These are phyloP conservation scores for Sternarchorhynchus goeldii DNA, from an alignment of 2,797 vertebrate species.

Conservation along the genomic window DNA sequence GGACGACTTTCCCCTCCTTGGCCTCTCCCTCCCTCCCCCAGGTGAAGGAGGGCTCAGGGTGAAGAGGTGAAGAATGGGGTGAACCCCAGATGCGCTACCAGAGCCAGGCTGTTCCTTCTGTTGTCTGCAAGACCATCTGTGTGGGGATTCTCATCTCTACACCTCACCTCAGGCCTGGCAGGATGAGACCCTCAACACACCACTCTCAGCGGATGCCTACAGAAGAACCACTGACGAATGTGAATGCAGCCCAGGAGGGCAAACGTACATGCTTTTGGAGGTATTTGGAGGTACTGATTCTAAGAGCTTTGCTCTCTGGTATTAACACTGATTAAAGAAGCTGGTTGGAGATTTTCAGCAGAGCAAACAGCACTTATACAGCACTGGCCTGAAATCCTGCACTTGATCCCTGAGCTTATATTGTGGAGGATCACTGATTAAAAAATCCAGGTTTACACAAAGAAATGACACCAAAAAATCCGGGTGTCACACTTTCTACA, in stretches of 20 bases:
- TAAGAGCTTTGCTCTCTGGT: not conserved
- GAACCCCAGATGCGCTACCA: constrained; percentile 43
- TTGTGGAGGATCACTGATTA: no score
- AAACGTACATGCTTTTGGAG: no score
- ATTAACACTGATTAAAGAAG: no score
- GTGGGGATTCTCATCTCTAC: constrained; percentile 39
- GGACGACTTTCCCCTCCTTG: constrained; percentile 31
- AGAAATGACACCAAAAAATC: not conserved
- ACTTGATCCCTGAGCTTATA: no score
- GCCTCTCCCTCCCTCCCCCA: constrained; percentile 26
- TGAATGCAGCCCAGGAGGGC: not conserved
- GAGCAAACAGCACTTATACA: no score
- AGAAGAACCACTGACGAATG: not conserved
- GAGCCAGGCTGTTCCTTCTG: constrained; percentile 35
- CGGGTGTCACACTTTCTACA: no score
- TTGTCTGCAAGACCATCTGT: constrained; percentile 51
- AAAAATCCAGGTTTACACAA: no score
- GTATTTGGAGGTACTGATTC: not conserved
- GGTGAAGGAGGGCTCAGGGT: constrained; percentile 52
- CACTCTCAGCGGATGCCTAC: not conserved
- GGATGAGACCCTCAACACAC: constrained; percentile 11
- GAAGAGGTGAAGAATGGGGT: constrained; percentile 53
- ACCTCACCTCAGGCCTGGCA: constrained; percentile 34
- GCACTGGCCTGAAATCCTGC: no score
- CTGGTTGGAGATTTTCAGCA: no score